Base-by-base conservation (phyloP, 2,113 vertebrate genomes). In the Morone saxatilis region DNA sequence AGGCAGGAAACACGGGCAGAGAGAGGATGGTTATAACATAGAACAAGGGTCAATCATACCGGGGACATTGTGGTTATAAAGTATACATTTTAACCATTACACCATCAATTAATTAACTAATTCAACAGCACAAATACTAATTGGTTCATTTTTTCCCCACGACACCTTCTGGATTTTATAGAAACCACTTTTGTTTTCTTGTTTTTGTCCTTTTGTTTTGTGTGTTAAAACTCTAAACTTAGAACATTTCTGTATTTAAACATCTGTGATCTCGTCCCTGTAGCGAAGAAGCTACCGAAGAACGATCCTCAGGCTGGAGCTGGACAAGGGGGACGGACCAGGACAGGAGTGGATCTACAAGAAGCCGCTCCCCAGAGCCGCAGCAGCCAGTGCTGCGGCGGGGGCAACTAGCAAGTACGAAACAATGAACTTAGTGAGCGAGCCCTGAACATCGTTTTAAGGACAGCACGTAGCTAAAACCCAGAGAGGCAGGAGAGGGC, bases 251-350 rank as follows among this genome's bases (percentile, higher is more conserved):
- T 40, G 0, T n/a, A 22, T 45, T 66, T 66, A 14, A 53, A 51
- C 61, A 12, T 81, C 4, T 60, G 16, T 56, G 3, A 47, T 40
- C 14, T n/a, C 51, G 22, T 70, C 67, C 67, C 62, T 91, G 54
- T 60, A 99, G 98, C 98, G 65, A 99, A 98, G 95, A 99, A 99
- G 91, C 95, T 99, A 89, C 98, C 98, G 83, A 99, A 98, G 96
- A 99, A 93, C 0, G 98, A 99, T 61, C 95, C 97, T 72, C 97
- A 97, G 93, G 96, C 91, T 0, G 94, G 93, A 87, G 80, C 95
- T 1, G 97, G 97, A 20, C 89, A 94, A 54, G 93, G 92, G 0
- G 97, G 97, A 71, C 96, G 97, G 91, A 96, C 95, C 94, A 95
- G 96, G 86, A 73, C 92, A 1, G 97, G 97, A 13, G 97, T 99